Conservation (phyloP, 2,113 vertebrate species). For the Amphilophus citrinellus region DNA sequence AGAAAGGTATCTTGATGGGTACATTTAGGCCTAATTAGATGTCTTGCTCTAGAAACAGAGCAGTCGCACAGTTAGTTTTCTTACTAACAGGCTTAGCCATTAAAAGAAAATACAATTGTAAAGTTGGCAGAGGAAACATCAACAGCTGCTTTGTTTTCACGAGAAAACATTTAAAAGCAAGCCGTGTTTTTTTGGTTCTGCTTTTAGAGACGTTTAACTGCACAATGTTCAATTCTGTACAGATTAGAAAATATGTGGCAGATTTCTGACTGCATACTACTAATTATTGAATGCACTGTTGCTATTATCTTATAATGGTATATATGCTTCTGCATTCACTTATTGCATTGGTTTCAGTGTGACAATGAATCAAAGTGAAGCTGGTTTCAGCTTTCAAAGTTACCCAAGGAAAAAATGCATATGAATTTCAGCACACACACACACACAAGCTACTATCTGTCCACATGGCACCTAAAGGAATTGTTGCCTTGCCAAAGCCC, state of each 20-base stretch:
- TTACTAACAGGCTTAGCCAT: constrained; percentile 12
- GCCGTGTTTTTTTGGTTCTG: constrained; percentile 1
- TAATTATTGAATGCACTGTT: background rate
- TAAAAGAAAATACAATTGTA: constrained; percentile 25
- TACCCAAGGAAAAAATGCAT: background rate
- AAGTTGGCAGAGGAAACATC: background rate
- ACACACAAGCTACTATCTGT: constrained; percentile 45
- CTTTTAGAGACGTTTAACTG: background rate
- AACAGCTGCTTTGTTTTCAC: background rate
- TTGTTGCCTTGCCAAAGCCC: constrained; percentile 63
- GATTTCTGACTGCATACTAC: background rate
- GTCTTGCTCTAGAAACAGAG: constrained; percentile 43
- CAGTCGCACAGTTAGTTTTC: constrained; percentile 22
- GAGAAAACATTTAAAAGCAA: constrained; percentile 7
- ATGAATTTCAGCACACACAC: constrained; percentile 1
- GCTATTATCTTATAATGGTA: background rate
- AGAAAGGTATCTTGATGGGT: constrained; percentile 12
- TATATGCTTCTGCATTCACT: background rate
- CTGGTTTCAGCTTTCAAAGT: background rate
- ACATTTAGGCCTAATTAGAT: constrained; percentile 47
- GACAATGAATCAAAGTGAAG: background rate
- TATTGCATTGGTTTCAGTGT: background rate
- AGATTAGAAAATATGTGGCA: no score
- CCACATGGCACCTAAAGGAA: constrained; percentile 58
- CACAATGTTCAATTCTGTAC: background rate